Conservation (phyloP, 1,140 invertebrate species). For the Achatina immaculata region DNA sequence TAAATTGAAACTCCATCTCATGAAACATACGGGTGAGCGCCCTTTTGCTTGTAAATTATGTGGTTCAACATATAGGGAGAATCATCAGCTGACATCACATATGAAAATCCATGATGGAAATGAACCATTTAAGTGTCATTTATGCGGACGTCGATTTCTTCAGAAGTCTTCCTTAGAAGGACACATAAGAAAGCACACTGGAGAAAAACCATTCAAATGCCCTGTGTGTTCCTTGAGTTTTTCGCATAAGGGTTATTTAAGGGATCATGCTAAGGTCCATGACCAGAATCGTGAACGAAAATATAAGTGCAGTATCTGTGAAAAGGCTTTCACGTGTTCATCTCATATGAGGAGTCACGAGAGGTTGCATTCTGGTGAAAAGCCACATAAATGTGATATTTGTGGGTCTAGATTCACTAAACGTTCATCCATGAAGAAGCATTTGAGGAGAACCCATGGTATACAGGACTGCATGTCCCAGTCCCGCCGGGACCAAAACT, state of each 20-base stretch:
- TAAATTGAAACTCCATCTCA: conserved; percentile 35
- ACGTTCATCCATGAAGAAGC: conserved; percentile 18
- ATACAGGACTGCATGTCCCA: not conserved
- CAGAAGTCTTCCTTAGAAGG: conserved; percentile 29
- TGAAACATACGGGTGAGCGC: conserved; percentile 38
- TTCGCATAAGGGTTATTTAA: conserved; percentile 34
- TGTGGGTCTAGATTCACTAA: conserved; percentile 72
- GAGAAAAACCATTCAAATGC: conserved; percentile 41
- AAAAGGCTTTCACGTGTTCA: conserved; percentile 37
- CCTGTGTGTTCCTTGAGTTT: conserved; percentile 39
- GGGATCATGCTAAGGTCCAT: conserved; percentile 39
- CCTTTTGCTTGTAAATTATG: conserved; percentile 35
- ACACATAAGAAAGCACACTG: conserved; percentile 43
- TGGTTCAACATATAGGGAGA: conserved; percentile 23
- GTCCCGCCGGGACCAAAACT: not conserved
- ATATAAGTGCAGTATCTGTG: conserved; percentile 41
- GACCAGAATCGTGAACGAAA: conserved; percentile 39
- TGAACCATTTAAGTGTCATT: conserved; percentile 31
- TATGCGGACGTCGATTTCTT: conserved; percentile 35
- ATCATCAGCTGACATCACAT: conserved; percentile 27
- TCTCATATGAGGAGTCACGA: conserved; percentile 66
- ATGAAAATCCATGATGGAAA: conserved; percentile 40
- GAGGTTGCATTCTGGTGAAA: conserved; percentile 93
- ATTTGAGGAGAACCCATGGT: conserved; percentile 18
- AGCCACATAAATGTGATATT: conserved; percentile 90